Conservation (phyloP, 2,113 vertebrate genomes). For the Neopipo cinnamomea region DNA sequence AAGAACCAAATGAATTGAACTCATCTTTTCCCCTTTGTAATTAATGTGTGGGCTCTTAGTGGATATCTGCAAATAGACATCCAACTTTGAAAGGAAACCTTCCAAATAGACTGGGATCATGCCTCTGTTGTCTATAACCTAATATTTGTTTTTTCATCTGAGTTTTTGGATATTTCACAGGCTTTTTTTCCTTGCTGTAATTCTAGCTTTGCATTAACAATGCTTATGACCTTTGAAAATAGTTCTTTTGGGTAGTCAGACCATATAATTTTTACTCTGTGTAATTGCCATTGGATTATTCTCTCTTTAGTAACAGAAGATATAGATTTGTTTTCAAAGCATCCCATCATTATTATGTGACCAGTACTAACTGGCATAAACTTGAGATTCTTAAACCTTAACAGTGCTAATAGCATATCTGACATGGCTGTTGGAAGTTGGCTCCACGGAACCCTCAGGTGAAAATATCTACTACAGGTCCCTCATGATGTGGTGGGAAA, state of each 20-base stretch:
- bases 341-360: background rate
- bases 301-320: background rate
- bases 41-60: constrained; percentile 52
- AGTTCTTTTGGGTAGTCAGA: background rate
- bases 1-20: constrained; percentile 24
- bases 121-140: background rate
- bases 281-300: background rate
- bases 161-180: constrained; percentile 2
- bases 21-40: constrained; percentile 45
- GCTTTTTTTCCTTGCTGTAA: background rate
- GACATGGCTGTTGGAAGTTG: background rate
- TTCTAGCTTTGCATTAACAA: constrained; percentile 27
- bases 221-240: constrained; percentile 17
- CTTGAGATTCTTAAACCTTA: background rate
- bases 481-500: background rate
- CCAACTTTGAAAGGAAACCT: constrained; percentile 32
- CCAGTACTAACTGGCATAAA: background rate
- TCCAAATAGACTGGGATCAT: background rate
- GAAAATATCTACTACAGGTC: background rate
- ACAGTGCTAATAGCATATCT: background rate
- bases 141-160: constrained; percentile 30
- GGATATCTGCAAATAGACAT: constrained; percentile 36
- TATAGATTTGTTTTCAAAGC: constrained; percentile 30
- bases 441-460: background rate
- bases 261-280: constrained; percentile 2